These are phyloP conservation scores for Staurois parvus DNA, from an alignment of 2,797 vertebrate genomes.

Conservation along the genomic window DNA sequence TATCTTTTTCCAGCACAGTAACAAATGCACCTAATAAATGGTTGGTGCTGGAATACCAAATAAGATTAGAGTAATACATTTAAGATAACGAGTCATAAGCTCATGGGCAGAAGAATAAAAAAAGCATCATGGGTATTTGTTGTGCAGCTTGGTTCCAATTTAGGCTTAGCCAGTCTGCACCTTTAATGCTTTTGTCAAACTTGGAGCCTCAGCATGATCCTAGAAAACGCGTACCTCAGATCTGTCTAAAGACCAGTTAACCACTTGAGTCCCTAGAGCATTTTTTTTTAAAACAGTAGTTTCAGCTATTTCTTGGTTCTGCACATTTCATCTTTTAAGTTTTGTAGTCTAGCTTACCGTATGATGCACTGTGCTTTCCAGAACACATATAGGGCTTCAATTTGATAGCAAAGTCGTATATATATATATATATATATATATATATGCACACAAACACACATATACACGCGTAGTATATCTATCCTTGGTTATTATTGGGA, in stretches of 20 bases:
- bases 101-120: slow-evolving; percentile 66
- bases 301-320: no score
- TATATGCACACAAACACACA: no score
- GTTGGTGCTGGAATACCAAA: slow-evolving; percentile 65
- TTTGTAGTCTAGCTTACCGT: no score
- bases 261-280: no score
- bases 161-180: not conserved
- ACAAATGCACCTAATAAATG: slow-evolving; percentile 66
- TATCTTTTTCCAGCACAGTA: slow-evolving; percentile 72
- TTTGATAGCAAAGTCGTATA: no score
- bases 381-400: no score
- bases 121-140: slow-evolving; percentile 4
- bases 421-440: no score
- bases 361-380: no score
- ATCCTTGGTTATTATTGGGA: no score
- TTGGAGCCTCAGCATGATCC: not conserved
- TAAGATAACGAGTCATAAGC: slow-evolving; percentile 60
- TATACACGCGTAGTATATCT: no score
- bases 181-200: not conserved
- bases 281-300: no score
- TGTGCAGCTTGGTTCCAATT: not conserved
- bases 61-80: slow-evolving; percentile 72
- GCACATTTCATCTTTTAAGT: no score
- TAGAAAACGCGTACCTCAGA: not conserved
- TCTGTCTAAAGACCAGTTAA: not conserved